Evolutionary conservation across 2,797 vertebrate genomes (phyloP).

Genomic region (Uromys caudimaculatus): DNA sequence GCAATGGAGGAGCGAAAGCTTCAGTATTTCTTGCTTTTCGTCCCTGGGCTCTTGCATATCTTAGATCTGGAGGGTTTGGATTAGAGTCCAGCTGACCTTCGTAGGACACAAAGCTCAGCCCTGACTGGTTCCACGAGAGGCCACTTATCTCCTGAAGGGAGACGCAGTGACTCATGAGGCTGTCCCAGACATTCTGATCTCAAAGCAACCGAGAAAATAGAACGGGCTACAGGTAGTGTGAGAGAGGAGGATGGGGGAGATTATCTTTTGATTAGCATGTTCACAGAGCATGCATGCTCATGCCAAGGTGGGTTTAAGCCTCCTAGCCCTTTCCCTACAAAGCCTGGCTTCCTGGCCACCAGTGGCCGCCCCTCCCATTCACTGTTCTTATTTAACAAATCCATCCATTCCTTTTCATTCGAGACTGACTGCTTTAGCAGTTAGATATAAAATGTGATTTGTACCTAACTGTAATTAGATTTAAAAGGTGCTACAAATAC

Average conservation of each 20-base stretch:
- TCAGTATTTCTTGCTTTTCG: constrained; percentile 51
- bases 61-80: constrained; percentile 26
- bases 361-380: background rate
- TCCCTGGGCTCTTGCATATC: background rate
- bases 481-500: constrained; percentile 23
- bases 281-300: background rate
- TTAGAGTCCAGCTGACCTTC: constrained; percentile 29
- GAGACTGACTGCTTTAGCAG: background rate
- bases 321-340: background rate
- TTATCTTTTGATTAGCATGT: constrained; percentile 7
- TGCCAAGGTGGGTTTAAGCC: background rate
- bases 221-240: background rate
- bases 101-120: constrained; percentile 24
- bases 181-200: background rate
- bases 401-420: background rate
- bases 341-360: background rate
- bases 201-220: background rate
- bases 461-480: background rate
- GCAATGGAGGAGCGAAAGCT: constrained; percentile 36
- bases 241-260: background rate
- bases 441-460: background rate
- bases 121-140: background rate
- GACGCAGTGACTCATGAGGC: background rate
- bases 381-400: background rate
- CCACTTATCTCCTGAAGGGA: background rate